Conservation (phyloP, 2,797 vertebrate species). For the Micropoecilia bifurca region DNA sequence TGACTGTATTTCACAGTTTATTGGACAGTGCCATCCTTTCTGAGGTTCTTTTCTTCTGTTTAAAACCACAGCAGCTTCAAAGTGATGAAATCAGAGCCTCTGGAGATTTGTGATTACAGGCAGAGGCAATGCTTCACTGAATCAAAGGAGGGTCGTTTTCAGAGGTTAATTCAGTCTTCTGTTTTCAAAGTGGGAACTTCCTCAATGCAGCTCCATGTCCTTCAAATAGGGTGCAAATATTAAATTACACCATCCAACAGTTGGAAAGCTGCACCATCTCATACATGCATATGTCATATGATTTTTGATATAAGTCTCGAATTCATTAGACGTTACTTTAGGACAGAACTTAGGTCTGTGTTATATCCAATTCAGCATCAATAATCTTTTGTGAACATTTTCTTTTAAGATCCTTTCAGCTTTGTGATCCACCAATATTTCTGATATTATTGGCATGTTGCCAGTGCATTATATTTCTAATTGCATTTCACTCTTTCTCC, state of each 20-base stretch:
- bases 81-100: constrained; percentile 17
- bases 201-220: background rate
- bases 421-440: too few species aligned
- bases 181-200: background rate
- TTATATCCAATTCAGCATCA: background rate
- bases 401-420: too few species aligned
- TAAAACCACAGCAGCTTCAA: constrained; percentile 19
- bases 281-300: background rate
- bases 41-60: background rate
- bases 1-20: background rate
- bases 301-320: background rate
- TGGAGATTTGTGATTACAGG: constrained; percentile 45
- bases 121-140: constrained; percentile 17
- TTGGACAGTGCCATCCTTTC: background rate
- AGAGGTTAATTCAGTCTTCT: constrained; percentile 12
- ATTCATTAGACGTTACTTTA: background rate
- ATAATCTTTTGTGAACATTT: background rate
- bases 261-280: background rate
- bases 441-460: background rate
- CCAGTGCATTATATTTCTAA: background rate
- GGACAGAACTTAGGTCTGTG: background rate
- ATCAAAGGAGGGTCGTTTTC: constrained; percentile 20
- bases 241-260: background rate
- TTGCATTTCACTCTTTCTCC: background rate
- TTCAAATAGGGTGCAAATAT: background rate